Evolutionary conservation across 1,140 invertebrate genomes (phyloP), one percentile per base, ranked within the genome.

Genomic region (Pantala flavescens): DNA sequence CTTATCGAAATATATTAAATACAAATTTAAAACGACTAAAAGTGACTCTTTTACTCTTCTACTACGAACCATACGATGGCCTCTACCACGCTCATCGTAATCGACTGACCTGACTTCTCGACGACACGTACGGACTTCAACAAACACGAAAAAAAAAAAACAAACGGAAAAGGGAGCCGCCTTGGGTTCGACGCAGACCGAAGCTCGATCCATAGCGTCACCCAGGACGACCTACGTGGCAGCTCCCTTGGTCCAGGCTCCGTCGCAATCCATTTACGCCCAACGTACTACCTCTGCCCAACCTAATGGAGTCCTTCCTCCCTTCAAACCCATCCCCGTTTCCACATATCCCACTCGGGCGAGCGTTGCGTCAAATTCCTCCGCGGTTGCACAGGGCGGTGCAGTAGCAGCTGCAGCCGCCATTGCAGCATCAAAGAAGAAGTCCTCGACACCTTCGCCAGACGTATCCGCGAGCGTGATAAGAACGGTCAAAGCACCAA

Each of bases 241-340:
- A 16, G 5, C 49, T 21, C 49, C 49, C 49, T 63, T 21, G 49
- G 49, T 19, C 49, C 14, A 21, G 0, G 81, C 28, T 5, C 28
- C 28, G 3, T 5, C 28, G 9, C 28, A 36, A 36, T 36, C 28
- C 9, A 2, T 36, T 36, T 36, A 36, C 28, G 28, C 28, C 28
- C 28, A 36, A 36, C 28, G 28, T 5, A 36, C 28, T 36, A 36
- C 28, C 28, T 36, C 28, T 5, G 9, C 28, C 28, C 28, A 36
- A 36, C 28, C 28, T 5, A 36, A 9, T 36, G 28, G 28, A 9
- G 28, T 9, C 28, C 28, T 93, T 9, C 92, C 92, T 23, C 87
- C 90, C 0, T 93, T 93, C 79, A 90, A 88, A 77, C 92, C 92
- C 0, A 85, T 93, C 75, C 90, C 90, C 55, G 84, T 88, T 0